Conservation (phyloP, 2,113 vertebrate genomes). For the Mohoua ochrocephala region DNA sequence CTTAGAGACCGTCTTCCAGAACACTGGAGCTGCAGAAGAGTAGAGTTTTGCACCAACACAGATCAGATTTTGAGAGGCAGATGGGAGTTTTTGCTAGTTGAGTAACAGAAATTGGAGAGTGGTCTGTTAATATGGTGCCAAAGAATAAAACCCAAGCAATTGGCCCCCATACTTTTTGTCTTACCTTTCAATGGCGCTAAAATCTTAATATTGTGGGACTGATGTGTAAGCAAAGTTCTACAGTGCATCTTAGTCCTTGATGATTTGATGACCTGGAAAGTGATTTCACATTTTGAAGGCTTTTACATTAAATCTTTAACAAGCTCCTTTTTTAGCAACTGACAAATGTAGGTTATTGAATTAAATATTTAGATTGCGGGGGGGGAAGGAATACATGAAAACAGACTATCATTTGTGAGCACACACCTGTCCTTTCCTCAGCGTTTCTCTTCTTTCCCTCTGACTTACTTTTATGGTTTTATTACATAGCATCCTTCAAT, state of each 20-base stretch:
- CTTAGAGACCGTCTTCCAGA: background rate
- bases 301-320: background rate
- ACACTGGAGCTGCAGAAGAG: background rate
- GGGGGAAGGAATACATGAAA: background rate
- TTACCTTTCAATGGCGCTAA: background rate
- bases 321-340: background rate
- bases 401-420: background rate
- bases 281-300: background rate
- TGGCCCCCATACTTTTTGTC: background rate
- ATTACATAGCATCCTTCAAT: background rate
- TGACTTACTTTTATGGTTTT: background rate
- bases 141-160: background rate
- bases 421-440: background rate
- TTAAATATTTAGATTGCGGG: background rate
- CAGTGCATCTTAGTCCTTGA: background rate
- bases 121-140: background rate
- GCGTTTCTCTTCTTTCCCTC: background rate
- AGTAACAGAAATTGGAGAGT: background rate
- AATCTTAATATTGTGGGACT: background rate
- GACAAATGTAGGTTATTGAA: background rate
- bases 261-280: background rate
- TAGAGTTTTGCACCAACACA: background rate
- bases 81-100: background rate
- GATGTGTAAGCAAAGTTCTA: background rate
- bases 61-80: background rate